Evolutionary conservation across 2,888 invertebrate genomes (phyloP), one percentile per base, ranked within the genome.

Genomic region (Cheilosia grossa): DNA sequence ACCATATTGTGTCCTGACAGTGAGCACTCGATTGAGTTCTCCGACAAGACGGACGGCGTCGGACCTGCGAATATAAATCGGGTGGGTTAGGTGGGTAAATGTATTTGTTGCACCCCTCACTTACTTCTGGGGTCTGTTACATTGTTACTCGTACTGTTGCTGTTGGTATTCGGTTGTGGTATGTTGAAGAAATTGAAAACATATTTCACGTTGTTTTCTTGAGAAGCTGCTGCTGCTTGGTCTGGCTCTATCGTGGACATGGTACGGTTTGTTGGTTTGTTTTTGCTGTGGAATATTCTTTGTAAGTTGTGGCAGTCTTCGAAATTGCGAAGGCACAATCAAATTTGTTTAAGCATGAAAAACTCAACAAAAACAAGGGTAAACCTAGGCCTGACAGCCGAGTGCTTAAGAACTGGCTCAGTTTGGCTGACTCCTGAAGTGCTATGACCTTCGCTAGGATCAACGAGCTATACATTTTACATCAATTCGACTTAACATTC

Each of bases 1-100:
- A 63, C 66, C 44, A 85, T 63, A 17, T 75, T 85, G 27, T 70
- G 81, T 1, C 74, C 85, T 9, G 81, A 81, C 2, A 67, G 24
- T 0, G 78, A 74, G n/a, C 75, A 80, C 51, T 88, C 88, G 24
- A 87, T 30, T n/a, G 88, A 88, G 54, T 85, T 87, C 67, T 88
- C 88, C 7, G 88, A 88, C 15, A 82, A 42, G 1, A 85, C 59
- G 0, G 88, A 88, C 30, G 88, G 87, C 15, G 83, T 86, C 2
- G 87, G 87, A 82, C 88, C 88, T 88, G 33, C 21, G 21, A 42
- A 37, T 10, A 44, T n/a, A 47, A 59, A 27, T 49, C 0, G n/a
- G n/a, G 49, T 30, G 13, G 1, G 13, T 21, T 67, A 40, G 6
- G 33, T 5, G 19, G 42, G 6, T 15, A 13, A 30, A 49, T 49